Evolutionary conservation across 1,140 invertebrate genomes (phyloP).

Genomic region (Conopomorpha cramerella): DNA sequence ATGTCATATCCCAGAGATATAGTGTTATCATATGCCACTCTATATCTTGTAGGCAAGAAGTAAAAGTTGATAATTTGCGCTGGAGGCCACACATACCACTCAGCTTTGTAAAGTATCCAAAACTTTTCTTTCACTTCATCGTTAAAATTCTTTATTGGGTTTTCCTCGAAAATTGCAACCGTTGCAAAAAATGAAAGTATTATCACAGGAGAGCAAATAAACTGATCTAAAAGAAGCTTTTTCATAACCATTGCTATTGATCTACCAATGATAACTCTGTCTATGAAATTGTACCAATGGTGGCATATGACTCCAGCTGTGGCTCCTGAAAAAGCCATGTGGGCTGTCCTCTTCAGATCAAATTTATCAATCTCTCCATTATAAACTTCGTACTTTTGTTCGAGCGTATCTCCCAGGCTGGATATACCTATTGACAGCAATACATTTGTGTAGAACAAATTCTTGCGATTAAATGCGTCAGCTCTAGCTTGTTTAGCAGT

Average conservation of each 20-base stretch:
- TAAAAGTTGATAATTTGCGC: slow-evolving; percentile 79
- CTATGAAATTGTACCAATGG: slow-evolving; percentile 71
- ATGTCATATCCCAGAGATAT: slow-evolving; percentile 87
- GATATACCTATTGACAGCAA: slow-evolving; percentile 76
- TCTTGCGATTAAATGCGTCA: slow-evolving; percentile 66
- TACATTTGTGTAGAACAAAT: slow-evolving; percentile 82
- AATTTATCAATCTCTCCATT: slow-evolving; percentile 63
- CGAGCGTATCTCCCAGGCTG: slow-evolving; percentile 75
- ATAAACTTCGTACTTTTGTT: slow-evolving; percentile 80
- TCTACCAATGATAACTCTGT: slow-evolving; percentile 68
- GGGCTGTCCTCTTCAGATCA: slow-evolving; percentile 67
- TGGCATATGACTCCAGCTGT: slow-evolving; percentile 80
- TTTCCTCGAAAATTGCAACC: slow-evolving; percentile 71
- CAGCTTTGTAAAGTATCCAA: slow-evolving; percentile 74
- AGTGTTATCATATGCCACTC: slow-evolving; percentile 86
- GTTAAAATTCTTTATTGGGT: slow-evolving; percentile 63
- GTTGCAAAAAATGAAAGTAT: slow-evolving; percentile 81
- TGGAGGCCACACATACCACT: slow-evolving; percentile 81
- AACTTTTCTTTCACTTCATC: slow-evolving; percentile 76
- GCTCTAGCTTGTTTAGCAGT: slow-evolving; percentile 11
- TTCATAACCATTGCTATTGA: slow-evolving; percentile 71
- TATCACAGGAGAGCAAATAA: slow-evolving; percentile 81
- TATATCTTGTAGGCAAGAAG: slow-evolving; percentile 76
- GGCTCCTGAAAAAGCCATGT: slow-evolving; percentile 79
- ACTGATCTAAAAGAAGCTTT: slow-evolving; percentile 85